These are phyloP conservation scores for Ondatra zibethicus DNA, from an alignment of 2,113 vertebrate genomes.

Conservation along the genomic window DNA sequence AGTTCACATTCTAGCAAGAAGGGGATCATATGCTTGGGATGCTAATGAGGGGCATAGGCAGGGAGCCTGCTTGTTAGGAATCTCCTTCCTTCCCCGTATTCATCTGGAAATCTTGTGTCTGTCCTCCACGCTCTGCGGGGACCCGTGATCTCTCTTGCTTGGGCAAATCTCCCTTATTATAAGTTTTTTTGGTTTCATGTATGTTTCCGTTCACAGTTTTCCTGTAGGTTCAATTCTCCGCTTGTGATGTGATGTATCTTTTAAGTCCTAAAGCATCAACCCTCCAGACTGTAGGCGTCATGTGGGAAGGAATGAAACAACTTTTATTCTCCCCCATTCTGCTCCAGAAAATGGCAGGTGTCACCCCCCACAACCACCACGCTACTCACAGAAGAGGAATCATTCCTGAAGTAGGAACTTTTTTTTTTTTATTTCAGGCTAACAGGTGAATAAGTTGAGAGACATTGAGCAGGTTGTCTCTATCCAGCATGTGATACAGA, in stretches of 20 bases:
- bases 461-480: background rate
- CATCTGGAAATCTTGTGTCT: background rate
- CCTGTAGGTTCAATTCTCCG: background rate
- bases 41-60: background rate
- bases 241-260: background rate
- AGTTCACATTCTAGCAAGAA: constrained; percentile 14
- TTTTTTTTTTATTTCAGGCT: background rate
- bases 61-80: background rate
- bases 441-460: background rate
- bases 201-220: background rate
- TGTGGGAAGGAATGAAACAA: background rate
- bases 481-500: background rate
- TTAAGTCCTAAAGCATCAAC: background rate
- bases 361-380: background rate
- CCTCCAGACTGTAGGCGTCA: background rate
- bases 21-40: background rate
- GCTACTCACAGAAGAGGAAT: background rate
- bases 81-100: background rate
- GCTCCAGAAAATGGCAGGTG: background rate
- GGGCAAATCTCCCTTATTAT: background rate
- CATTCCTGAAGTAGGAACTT: background rate
- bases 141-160: background rate
- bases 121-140: background rate
- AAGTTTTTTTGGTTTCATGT: background rate
- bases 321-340: background rate